These are phyloP conservation scores for Priocnemis perturbator DNA, from an alignment of 2,888 invertebrate genomes.

Conservation along the genomic window DNA sequence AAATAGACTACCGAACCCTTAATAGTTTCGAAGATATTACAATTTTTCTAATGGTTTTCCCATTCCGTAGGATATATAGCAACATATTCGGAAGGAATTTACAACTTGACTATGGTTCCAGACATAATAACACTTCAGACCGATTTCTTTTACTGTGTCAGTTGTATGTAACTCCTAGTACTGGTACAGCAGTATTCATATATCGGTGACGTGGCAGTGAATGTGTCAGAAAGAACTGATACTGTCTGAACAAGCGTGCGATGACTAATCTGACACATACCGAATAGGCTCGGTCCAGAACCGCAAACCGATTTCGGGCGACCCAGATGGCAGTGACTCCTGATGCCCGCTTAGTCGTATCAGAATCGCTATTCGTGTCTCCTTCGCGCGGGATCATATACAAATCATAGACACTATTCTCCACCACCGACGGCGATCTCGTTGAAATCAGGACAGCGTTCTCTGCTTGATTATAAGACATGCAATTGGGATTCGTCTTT, in stretches of 20 bases:
- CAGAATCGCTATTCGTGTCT: slow-evolving; percentile 77
- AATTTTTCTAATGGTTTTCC: no score
- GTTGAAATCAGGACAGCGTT: slow-evolving; percentile 94
- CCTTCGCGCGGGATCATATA: slow-evolving; percentile 90
- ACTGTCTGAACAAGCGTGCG: slow-evolving; percentile 7
- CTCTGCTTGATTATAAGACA: slow-evolving; percentile 98
- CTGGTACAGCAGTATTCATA: no score
- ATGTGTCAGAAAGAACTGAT: no score
- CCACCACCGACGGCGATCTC: slow-evolving; percentile 84
- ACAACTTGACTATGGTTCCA: no score
- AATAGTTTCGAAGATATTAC: no score
- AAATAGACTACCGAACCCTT: no score
- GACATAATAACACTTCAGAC: no score
- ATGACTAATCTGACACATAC: slow-evolving; percentile 74
- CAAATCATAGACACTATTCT: slow-evolving; percentile 95
- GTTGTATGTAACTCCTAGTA: no score
- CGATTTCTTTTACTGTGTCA: no score
- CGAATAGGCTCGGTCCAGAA: slow-evolving; percentile 94
- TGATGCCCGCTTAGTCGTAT: slow-evolving; percentile 86
- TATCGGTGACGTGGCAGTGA: no score
- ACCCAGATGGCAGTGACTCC: slow-evolving; percentile 97
- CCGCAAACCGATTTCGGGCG: slow-evolving; percentile 97
- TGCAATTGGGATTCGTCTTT: slow-evolving; percentile 86
- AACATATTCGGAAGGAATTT: no score
- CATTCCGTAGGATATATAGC: no score